A percentile compares a stretch with the other conserved stretches of the same genome.
Evolutionary conservation across 2,113 vertebrate genomes (phyloP).

Genomic region (Bagarius yarrelli): DNA sequence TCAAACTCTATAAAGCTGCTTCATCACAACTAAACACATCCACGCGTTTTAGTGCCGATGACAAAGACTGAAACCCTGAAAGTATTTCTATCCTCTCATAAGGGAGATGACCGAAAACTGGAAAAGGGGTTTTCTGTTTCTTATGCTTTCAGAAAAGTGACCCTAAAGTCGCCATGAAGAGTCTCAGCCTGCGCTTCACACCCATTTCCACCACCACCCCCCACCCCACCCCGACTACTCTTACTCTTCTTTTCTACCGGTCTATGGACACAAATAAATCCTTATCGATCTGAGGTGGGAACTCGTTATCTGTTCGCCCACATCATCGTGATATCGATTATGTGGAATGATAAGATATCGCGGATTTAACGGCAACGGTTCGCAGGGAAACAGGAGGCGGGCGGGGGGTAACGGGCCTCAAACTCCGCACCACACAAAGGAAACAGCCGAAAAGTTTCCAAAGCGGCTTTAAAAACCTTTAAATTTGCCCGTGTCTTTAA

Average conservation of each 20-base stretch:
- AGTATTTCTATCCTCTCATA: not conserved
- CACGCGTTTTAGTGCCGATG: not conserved
- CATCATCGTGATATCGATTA: slow-evolving; percentile 22
- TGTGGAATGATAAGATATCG: slow-evolving; percentile 3
- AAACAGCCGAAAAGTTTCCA: slow-evolving; percentile 23
- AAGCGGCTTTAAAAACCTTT: not conserved
- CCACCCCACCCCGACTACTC: not conserved
- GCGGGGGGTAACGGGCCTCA: slow-evolving; percentile 11
- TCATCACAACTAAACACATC: not conserved
- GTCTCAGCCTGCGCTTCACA: slow-evolving; percentile 26
- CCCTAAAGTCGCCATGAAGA: slow-evolving; percentile 35
- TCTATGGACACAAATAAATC: slow-evolving; percentile 41
- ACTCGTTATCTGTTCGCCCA: slow-evolving; percentile 27
- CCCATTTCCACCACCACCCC: not conserved
- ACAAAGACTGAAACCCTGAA: not conserved
- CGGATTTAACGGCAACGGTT: slow-evolving; percentile 26
- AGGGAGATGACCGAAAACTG: not conserved
- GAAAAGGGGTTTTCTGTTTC: slow-evolving; percentile 15
- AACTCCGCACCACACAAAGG: slow-evolving; percentile 34
- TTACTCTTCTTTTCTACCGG: not conserved
- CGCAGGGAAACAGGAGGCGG: not conserved
- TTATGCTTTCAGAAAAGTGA: slow-evolving; percentile 31
- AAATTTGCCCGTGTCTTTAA: too few relatives aligned
- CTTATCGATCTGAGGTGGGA: slow-evolving; percentile 32
- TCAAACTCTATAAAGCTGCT: not conserved